Evolutionary conservation across 2,888 invertebrate genomes (phyloP).

Genomic region (Drosophila anomelani): DNA sequence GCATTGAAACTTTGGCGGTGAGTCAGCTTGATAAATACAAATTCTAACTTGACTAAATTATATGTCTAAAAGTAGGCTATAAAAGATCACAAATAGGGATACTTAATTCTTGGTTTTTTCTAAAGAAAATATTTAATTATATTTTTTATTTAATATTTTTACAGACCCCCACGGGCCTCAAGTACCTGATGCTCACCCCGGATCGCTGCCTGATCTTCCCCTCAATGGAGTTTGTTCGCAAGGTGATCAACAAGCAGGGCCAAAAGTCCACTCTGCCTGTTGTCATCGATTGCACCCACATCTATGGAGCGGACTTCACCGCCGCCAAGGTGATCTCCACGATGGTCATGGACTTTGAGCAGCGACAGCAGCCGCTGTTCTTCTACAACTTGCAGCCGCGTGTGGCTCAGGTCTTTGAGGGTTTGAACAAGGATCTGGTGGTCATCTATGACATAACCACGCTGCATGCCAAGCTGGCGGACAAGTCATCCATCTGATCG

Average conservation of each 20-base stretch:
- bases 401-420: slow-evolving; percentile 92
- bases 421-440: slow-evolving; percentile 90
- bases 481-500: slow-evolving; percentile 60
- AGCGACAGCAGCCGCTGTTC: slow-evolving; percentile 90
- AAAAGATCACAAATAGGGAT: not conserved
- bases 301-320: slow-evolving; percentile 95
- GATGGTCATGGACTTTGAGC: slow-evolving; percentile 90
- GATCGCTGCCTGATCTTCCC: slow-evolving; percentile 96
- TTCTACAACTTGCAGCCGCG: slow-evolving; percentile 94
- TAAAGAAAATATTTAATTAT: not conserved
- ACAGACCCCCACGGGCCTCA: slow-evolving; percentile 88
- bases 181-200: slow-evolving; percentile 93
- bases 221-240: slow-evolving; percentile 94
- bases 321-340: slow-evolving; percentile 92
- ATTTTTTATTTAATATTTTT: not conserved
- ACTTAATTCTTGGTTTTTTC: not conserved
- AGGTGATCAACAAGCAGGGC: slow-evolving; percentile 93
- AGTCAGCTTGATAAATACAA: slow-evolving; percentile 70
- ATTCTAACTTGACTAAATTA: not conserved
- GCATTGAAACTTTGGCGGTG: slow-evolving; percentile 91
- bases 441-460: slow-evolving; percentile 91
- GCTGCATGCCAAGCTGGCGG: slow-evolving; percentile 88
- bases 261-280: slow-evolving; percentile 89
- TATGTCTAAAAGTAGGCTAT: slow-evolving; percentile 22
- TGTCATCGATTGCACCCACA: slow-evolving; percentile 94